Percentiles rank a stretch among this genome's conserved stretches.
Conservation (phyloP, 2,113 vertebrate species). For the Manacus vitellinus region DNA sequence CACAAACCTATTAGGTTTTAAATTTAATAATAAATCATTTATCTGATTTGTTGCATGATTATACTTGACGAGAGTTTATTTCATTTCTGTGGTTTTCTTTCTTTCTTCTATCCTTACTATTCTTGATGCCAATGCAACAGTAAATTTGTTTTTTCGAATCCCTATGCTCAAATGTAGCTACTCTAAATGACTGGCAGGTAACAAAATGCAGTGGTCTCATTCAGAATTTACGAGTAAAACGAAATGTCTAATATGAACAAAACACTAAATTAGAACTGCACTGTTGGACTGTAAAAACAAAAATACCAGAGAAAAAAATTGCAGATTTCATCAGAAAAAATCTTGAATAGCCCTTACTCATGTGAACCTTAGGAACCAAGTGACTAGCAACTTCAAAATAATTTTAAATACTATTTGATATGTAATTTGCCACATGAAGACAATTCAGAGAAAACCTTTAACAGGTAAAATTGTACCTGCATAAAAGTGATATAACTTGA, state of each 20-base stretch:
- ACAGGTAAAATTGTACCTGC: neutral
- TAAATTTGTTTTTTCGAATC: neutral
- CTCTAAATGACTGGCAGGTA: neutral
- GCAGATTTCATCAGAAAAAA: neutral
- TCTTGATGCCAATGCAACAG: neutral
- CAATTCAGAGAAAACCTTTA: neutral
- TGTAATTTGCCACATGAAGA: neutral
- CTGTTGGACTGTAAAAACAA: neutral
- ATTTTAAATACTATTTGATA: neutral
- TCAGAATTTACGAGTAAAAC: neutral
- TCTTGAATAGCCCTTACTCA: neutral
- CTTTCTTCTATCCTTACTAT: neutral
- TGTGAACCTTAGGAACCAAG: neutral
- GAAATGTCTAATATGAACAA: neutral
- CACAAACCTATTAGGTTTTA: constrained; percentile 40
- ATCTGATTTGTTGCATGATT: constrained; percentile 28
- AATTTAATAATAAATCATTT: constrained; percentile 53
- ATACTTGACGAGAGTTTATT: constrained; percentile 8
- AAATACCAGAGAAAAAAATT: neutral
- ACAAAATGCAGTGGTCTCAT: neutral
- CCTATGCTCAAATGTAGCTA: neutral
- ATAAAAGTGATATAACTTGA: neutral
- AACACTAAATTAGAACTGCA: neutral
- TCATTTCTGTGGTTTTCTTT: neutral
- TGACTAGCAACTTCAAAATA: neutral